Conservation (phyloP, 1,140 invertebrate species). For the Yoshiicerus persimilis region DNA sequence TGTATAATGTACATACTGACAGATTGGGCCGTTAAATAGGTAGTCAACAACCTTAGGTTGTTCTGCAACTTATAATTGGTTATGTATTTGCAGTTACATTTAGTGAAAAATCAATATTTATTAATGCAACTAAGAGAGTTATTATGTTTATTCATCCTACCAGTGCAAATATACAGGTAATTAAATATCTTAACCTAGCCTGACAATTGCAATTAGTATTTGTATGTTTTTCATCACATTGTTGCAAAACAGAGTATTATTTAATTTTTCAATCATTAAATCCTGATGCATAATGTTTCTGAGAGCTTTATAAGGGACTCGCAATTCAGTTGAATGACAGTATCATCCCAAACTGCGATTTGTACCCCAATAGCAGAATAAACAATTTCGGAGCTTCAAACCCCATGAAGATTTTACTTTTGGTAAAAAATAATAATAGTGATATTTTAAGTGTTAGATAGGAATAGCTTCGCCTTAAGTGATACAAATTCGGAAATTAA, state of each 20-base stretch:
- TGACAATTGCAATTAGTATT: background rate
- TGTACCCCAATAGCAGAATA: background rate
- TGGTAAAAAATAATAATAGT: background rate
- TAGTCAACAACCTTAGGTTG: background rate
- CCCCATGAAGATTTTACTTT: background rate
- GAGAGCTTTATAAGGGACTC: background rate
- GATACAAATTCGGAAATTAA: background rate
- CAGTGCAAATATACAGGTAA: too few relatives aligned
- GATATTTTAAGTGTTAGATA: too few relatives aligned
- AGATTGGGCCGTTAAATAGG: background rate
- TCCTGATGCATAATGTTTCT: background rate
- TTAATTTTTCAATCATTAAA: background rate
- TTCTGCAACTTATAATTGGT: background rate
- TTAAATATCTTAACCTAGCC: background rate
- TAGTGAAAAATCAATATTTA: background rate
- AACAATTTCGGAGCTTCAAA: background rate
- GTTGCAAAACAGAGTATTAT: background rate
- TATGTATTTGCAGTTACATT: background rate
- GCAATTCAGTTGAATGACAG: background rate
- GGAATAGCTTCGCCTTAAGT: too few relatives aligned
- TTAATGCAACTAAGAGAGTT: background rate
- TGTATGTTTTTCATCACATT: background rate
- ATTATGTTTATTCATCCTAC: too few relatives aligned
- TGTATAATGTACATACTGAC: background rate
- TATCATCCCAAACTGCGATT: background rate